phyloP scores from a whole-genome alignment of 2,113 vertebrate species.

The Nansenia antarctica region DNA sequence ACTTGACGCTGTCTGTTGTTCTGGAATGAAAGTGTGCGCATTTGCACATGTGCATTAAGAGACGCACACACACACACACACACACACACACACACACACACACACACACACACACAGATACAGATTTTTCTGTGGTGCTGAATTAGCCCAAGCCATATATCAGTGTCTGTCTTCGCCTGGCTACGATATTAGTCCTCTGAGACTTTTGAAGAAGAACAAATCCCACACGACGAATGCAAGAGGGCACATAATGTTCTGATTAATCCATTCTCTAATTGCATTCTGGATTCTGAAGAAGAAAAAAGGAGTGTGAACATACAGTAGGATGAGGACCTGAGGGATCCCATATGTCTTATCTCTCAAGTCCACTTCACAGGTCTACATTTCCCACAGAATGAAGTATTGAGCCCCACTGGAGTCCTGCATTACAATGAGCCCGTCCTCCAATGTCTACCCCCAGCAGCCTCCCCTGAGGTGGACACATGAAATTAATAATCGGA shows the following conservation, averaged over 20 bases:
- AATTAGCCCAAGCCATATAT: slow-evolving; percentile 45
- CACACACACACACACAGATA: slow-evolving; percentile 16
- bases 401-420: slow-evolving; percentile 16
- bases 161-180: slow-evolving; percentile 17
- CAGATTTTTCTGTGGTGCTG: slow-evolving; percentile 40
- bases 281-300: slow-evolving; percentile 42
- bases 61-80: neutral
- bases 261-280: slow-evolving; percentile 38
- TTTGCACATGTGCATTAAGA: too few species aligned
- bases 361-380: slow-evolving; percentile 26
- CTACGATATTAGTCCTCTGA: slow-evolving; percentile 22
- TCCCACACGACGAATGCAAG: slow-evolving; percentile 9
- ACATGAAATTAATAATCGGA: neutral
- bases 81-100: slow-evolving; percentile 13
- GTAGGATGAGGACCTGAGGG: slow-evolving; percentile 17
- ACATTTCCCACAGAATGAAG: slow-evolving; percentile 46
- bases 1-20: slow-evolving; percentile 10
- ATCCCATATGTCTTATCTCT: slow-evolving; percentile 27
- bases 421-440: neutral
- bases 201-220: slow-evolving; percentile 10
- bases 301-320: slow-evolving; percentile 23
- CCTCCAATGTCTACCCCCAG: too few species aligned
- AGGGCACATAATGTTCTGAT: slow-evolving; percentile 13
- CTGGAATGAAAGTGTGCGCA: too few species aligned
- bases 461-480: too few species aligned